Conservation (phyloP, 2,888 invertebrate genomes). For the Nomada ferruginata region DNA sequence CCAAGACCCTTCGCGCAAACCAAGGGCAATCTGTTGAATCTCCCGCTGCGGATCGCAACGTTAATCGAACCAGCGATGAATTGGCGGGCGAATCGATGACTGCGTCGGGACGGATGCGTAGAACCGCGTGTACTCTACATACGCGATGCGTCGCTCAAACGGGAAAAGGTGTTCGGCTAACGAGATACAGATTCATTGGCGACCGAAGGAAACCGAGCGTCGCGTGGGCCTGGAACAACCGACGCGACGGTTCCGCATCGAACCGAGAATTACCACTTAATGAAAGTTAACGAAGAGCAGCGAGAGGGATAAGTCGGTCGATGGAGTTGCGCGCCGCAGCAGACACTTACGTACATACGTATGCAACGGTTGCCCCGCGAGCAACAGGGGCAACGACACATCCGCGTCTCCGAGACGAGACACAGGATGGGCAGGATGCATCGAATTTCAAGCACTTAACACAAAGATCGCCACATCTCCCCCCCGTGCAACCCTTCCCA, state of each 20-base stretch:
- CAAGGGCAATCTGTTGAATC: background rate
- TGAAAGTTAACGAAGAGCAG: constrained; percentile 46
- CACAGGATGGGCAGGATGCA: constrained; percentile 75
- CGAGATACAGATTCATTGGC: background rate
- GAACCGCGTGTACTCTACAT: too few relatives aligned
- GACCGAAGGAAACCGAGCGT: constrained; percentile 16
- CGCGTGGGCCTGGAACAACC: background rate
- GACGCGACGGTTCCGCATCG: constrained; percentile 34
- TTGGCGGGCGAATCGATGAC: background rate
- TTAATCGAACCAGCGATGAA: background rate
- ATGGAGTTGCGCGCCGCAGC: constrained; percentile 31
- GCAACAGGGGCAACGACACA: constrained; percentile 43
- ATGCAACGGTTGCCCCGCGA: background rate
- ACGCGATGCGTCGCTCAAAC: background rate
- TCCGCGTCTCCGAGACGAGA: constrained; percentile 34
- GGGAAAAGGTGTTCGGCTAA: background rate
- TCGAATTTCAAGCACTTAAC: constrained; percentile 73
- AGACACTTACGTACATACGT: background rate
- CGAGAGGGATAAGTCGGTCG: constrained; percentile 45
- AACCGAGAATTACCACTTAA: constrained; percentile 50
- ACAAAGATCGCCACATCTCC: constrained; percentile 59
- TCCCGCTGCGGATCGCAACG: background rate
- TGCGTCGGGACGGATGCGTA: background rate
- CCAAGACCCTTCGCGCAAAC: background rate
- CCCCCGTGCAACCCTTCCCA: constrained; percentile 18